Percentiles rank a stretch among this genome's conserved stretches.
Conservation (phyloP, 1,140 invertebrate genomes). For the Camponotus pennsylvanicus region DNA sequence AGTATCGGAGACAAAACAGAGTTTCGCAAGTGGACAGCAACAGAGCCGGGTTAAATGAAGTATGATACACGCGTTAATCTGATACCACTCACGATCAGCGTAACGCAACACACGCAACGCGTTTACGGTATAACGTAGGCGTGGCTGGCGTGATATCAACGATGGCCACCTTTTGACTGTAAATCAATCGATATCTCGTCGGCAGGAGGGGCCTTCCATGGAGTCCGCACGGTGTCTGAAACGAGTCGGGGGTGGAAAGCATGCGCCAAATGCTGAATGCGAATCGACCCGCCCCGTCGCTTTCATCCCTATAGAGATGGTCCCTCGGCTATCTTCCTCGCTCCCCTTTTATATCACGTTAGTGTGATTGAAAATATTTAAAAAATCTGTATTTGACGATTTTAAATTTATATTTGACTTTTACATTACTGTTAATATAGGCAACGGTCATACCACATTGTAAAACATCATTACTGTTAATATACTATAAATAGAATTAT, state of each 20-base stretch:
- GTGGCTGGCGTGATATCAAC: conserved; percentile 84
- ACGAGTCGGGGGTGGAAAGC: conserved; percentile 74
- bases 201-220: conserved; percentile 77
- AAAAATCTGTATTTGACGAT: neutral
- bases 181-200: conserved; percentile 86
- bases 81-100: conserved; percentile 63
- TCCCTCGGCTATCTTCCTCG: conserved; percentile 50
- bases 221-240: conserved; percentile 74
- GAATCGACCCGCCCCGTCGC: conserved; percentile 82
- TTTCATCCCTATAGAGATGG: conserved; percentile 72
- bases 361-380: neutral
- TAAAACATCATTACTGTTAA: too few species aligned
- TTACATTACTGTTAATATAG: too few species aligned
- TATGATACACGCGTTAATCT: conserved; percentile 63
- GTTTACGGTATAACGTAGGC: conserved; percentile 79
- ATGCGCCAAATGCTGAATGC: conserved; percentile 81
- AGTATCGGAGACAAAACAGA: neutral
- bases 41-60: conserved; percentile 65
- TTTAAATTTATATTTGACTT: neutral
- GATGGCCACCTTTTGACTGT: conserved; percentile 86
- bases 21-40: neutral
- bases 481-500: too few species aligned
- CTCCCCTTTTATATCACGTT: neutral
- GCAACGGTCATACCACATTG: too few species aligned
- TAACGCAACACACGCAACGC: conserved; percentile 62